Percentiles rank a stretch among this genome's conserved stretches.
These are phyloP conservation scores for Gnatocerus cornutus DNA, from an alignment of 2,888 invertebrate species.

Conservation along the genomic window DNA sequence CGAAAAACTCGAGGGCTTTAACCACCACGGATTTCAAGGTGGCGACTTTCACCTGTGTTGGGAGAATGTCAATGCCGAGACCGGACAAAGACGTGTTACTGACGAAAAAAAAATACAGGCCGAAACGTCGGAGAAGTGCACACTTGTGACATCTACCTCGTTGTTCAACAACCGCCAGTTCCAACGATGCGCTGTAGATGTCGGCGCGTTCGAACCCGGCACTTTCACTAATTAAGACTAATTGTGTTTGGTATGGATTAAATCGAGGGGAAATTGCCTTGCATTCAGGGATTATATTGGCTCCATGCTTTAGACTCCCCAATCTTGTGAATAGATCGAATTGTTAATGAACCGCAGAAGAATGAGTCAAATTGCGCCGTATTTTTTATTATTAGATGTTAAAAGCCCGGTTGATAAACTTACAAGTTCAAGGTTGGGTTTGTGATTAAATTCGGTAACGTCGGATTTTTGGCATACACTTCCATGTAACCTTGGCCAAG, in stretches of 20 bases:
- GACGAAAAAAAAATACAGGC: conserved; percentile 25
- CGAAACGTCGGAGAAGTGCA: background rate
- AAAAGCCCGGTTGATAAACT: conserved; percentile 68
- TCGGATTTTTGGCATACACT: conserved; percentile 47
- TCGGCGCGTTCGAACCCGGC: conserved; percentile 1
- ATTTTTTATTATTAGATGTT: conserved; percentile 59
- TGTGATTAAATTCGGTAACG: conserved; percentile 53
- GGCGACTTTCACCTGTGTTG: conserved; percentile 40
- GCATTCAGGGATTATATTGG: conserved; percentile 14
- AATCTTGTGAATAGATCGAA: no score
- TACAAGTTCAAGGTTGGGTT: conserved; percentile 68
- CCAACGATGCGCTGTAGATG: conserved; percentile 31
- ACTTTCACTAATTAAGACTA: conserved; percentile 42
- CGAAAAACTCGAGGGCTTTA: conserved; percentile 25
- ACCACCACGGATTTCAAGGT: conserved; percentile 31
- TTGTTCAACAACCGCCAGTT: conserved; percentile 6
- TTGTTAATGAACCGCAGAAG: background rate
- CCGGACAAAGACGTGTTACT: conserved; percentile 20
- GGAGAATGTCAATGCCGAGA: conserved; percentile 48
- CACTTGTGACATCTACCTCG: conserved; percentile 26
- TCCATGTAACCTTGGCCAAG: conserved; percentile 41
- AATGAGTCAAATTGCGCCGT: conserved; percentile 57
- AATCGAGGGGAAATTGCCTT: conserved; percentile 24
- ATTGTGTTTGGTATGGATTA: conserved; percentile 25
- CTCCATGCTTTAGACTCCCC: background rate